Percentiles rank a stretch among this genome's conserved stretches.
Conservation (phyloP, 2,888 invertebrate species). For the Tineola bisselliella region DNA sequence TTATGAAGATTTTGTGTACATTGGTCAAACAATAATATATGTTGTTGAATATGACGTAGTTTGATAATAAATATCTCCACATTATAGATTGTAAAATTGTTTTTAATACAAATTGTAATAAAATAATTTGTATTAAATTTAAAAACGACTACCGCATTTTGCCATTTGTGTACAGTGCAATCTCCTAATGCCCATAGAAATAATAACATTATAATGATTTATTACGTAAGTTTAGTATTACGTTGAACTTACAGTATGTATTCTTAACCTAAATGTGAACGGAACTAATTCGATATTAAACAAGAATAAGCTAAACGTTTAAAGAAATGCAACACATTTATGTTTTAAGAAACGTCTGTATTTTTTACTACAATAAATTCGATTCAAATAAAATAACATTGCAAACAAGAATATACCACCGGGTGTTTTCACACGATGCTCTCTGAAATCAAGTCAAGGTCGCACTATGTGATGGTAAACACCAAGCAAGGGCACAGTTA, state of each 20-base stretch:
- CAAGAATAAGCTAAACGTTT: too few relatives aligned
- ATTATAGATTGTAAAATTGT: too few relatives aligned
- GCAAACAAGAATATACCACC: neutral
- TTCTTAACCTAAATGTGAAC: neutral
- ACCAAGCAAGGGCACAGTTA: neutral
- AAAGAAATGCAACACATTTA: too few relatives aligned
- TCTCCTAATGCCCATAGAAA: slow-evolving; percentile 6
- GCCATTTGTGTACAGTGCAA: neutral
- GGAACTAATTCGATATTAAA: neutral
- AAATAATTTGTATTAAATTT: neutral
- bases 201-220: slow-evolving; percentile 6
- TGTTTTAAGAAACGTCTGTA: too few relatives aligned
- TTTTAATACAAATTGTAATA: too few relatives aligned
- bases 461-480: neutral
- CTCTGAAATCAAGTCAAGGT: slow-evolving; percentile 6
- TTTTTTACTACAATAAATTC: too few relatives aligned
- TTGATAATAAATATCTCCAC: too few relatives aligned
- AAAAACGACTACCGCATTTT: neutral
- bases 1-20: too few relatives aligned
- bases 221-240: neutral
- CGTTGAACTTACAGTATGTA: neutral
- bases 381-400: too few relatives aligned
- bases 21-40: too few relatives aligned
- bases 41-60: too few relatives aligned
- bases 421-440: slow-evolving; percentile 8